Conservation (phyloP, 2,113 vertebrate genomes). For the Myiagra hebetior region DNA sequence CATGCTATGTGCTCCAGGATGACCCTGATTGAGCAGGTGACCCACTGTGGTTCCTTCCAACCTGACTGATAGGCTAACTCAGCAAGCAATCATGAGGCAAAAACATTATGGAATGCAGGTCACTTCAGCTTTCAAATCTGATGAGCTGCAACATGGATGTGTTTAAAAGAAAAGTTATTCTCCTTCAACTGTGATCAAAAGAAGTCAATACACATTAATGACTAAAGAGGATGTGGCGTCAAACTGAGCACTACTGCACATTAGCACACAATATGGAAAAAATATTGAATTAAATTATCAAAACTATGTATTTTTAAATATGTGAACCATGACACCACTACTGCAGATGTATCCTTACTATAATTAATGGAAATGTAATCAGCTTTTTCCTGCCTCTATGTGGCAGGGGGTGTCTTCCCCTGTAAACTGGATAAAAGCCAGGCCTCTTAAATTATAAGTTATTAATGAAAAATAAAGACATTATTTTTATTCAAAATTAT, state of each 20-base stretch:
- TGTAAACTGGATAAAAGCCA: background rate
- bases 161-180: slow-evolving; percentile 6
- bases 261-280: background rate
- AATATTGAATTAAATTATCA: background rate
- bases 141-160: background rate
- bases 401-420: background rate
- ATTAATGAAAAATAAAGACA: background rate
- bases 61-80: background rate
- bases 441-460: background rate
- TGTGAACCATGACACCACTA: background rate
- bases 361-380: background rate
- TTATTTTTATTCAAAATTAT: background rate
- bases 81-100: background rate
- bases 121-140: background rate
- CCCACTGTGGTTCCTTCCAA: background rate
- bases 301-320: background rate
- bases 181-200: background rate
- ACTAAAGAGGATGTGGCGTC: background rate
- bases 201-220: background rate
- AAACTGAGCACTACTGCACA: background rate
- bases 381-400: background rate
- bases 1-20: background rate
- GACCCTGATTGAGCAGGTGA: background rate
- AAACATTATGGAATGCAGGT: background rate
- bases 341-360: background rate